phyloP scores from a whole-genome alignment of 2,888 invertebrate species.

The Drosophila neotestacea region DNA sequence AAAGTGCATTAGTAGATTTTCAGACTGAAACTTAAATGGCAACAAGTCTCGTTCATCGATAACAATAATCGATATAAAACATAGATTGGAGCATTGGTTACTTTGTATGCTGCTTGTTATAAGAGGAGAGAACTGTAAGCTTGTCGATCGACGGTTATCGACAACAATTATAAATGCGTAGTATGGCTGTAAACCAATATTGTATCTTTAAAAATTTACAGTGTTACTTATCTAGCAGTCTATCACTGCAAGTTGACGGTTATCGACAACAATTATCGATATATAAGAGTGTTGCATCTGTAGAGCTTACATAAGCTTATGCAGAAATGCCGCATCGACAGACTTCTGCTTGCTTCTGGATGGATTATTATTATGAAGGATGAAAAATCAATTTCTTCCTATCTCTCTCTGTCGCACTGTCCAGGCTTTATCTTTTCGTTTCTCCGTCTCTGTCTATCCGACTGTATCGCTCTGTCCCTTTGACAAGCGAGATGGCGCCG shows the following conservation, averaged over 20 bases:
- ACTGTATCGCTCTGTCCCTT: constrained; percentile 9
- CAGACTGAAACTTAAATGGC: no score
- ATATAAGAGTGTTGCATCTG: neutral
- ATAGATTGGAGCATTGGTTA: neutral
- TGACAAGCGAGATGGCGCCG: constrained; percentile 17
- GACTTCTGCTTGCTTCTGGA: neutral
- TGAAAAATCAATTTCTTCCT: neutral
- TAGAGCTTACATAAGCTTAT: neutral
- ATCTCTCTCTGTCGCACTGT: neutral
- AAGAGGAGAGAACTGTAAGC: no score
- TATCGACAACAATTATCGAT: constrained; percentile 16
- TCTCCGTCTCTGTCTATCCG: neutral
- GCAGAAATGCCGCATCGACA: no score
- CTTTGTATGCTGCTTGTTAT: no score
- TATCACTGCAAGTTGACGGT: neutral
- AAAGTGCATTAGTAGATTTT: no score
- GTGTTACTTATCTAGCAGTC: no score
- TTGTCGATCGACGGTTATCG: no score
- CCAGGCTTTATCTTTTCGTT: no score
- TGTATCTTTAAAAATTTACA: no score
- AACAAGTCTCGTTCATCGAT: neutral
- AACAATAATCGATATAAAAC: neutral
- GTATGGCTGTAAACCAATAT: no score
- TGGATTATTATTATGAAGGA: neutral
- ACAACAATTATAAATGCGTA: no score